Evolutionary conservation across 92 coral and sea anemone species (phyloP).

Genomic region (Porites divaricata): DNA sequence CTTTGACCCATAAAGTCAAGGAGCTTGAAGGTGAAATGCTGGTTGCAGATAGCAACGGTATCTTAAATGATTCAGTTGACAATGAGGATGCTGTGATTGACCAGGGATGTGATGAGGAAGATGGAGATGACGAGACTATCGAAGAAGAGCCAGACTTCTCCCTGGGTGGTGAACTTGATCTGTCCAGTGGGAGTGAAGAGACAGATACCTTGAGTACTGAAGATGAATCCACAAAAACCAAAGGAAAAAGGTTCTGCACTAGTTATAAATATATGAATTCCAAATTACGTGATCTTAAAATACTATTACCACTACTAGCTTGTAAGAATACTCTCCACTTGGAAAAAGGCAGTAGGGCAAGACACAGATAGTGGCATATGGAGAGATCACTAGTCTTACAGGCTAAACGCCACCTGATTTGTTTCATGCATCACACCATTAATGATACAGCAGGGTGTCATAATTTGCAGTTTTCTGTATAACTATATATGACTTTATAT

Average conservation of each 20-base stretch:
- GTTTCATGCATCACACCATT: no score
- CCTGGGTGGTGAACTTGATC: neutral
- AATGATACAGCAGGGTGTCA: neutral
- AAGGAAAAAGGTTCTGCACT: conserved; percentile 18
- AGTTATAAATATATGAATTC: neutral
- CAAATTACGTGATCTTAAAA: neutral
- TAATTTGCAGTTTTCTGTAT: neutral
- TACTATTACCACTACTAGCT: neutral
- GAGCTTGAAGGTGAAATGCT: neutral
- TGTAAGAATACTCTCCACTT: no score
- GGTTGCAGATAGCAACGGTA: neutral
- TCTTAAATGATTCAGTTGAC: neutral
- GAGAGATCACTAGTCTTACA: no score
- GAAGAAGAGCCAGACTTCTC: conserved; percentile 35
- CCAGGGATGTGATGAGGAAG: conserved; percentile 16
- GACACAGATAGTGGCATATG: no score
- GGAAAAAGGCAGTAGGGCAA: no score
- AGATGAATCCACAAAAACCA: conserved; percentile 1
- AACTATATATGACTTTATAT: neutral
- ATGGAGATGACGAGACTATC: conserved; percentile 31
- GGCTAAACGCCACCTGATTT: no score
- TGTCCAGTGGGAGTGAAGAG: conserved; percentile 22
- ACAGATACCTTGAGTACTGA: conserved; percentile 8
- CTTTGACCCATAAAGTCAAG: neutral
- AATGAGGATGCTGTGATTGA: conserved; percentile 1